phyloP scores from a whole-genome alignment of 2,888 invertebrate genomes.

The Lissonota sp. region DNA sequence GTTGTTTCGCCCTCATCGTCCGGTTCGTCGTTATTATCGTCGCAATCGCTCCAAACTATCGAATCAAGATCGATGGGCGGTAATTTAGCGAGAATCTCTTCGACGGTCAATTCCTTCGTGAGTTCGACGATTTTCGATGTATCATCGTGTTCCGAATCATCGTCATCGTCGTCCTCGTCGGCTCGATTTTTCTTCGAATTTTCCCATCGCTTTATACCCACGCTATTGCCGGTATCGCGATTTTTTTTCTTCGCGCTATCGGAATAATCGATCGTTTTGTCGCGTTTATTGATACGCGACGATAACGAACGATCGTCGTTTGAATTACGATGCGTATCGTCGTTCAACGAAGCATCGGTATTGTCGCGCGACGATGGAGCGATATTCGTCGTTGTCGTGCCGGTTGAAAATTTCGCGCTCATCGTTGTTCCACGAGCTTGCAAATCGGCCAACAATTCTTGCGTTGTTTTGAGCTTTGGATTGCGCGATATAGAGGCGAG shows the following conservation, averaged over 20 bases:
- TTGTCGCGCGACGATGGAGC: conserved; percentile 74
- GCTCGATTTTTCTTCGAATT: conserved; percentile 32
- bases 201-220: conserved; percentile 43
- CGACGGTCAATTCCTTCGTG: conserved; percentile 79
- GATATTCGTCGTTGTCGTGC: not conserved
- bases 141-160: conserved; percentile 67
- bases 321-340: conserved; percentile 81
- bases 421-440: conserved; percentile 86
- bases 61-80: conserved; percentile 88
- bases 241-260: conserved; percentile 16
- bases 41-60: conserved; percentile 84
- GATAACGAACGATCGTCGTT: conserved; percentile 77
- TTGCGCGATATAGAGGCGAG: conserved; percentile 86
- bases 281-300: conserved; percentile 42
- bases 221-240: conserved; percentile 44
- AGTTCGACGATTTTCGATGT: conserved; percentile 52
- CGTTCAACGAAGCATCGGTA: conserved; percentile 78
- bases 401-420: conserved; percentile 65
- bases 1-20: conserved; percentile 41
- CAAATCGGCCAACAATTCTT: conserved; percentile 92
- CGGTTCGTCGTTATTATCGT: conserved; percentile 70
- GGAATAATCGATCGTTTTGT: conserved; percentile 29
- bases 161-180: conserved; percentile 51
- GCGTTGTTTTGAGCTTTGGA: conserved; percentile 90
- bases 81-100: conserved; percentile 87